A percentile compares a stretch with the other conserved stretches of the same genome.
Evolutionary conservation across 2,797 vertebrate species (phyloP).

Genomic region (Sebastes matsubarae): DNA sequence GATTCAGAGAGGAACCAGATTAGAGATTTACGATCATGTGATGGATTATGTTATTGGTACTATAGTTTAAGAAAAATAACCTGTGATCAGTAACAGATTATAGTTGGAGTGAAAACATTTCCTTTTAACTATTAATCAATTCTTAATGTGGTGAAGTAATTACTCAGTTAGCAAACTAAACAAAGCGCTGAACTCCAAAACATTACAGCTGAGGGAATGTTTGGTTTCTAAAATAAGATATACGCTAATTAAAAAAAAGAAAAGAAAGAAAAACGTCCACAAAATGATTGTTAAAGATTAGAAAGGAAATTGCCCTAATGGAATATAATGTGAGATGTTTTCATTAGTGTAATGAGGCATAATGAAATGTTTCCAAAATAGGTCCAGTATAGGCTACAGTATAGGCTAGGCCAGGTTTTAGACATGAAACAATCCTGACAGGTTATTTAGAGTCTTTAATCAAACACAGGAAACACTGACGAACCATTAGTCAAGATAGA

Average conservation of each 20-base stretch:
- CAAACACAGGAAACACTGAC: conserved; percentile 43
- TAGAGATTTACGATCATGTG: not conserved
- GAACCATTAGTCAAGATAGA: conserved; percentile 11
- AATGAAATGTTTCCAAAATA: not conserved
- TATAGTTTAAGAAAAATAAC: not conserved
- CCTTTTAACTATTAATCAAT: not conserved
- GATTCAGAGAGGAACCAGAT: not conserved
- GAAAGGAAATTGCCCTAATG: not conserved
- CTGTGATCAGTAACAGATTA: not conserved
- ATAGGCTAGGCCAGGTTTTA: not conserved
- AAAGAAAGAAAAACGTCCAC: not conserved
- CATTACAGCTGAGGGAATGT: not conserved
- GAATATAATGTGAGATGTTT: not conserved
- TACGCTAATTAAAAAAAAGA: not conserved
- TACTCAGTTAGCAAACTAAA: not conserved
- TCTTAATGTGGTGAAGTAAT: not conserved
- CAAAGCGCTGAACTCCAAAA: not conserved
- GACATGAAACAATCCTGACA: not conserved
- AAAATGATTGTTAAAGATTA: not conserved
- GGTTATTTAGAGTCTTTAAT: conserved; percentile 16
- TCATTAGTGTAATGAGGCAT: not conserved
- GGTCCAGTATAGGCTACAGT: not conserved
- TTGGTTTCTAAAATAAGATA: not conserved
- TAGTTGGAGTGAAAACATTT: not conserved
- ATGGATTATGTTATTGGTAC: not conserved